Evolutionary conservation across 2,888 invertebrate genomes (phyloP), one percentile per base, ranked within the genome.

Genomic region (Drosophila mimetica): DNA sequence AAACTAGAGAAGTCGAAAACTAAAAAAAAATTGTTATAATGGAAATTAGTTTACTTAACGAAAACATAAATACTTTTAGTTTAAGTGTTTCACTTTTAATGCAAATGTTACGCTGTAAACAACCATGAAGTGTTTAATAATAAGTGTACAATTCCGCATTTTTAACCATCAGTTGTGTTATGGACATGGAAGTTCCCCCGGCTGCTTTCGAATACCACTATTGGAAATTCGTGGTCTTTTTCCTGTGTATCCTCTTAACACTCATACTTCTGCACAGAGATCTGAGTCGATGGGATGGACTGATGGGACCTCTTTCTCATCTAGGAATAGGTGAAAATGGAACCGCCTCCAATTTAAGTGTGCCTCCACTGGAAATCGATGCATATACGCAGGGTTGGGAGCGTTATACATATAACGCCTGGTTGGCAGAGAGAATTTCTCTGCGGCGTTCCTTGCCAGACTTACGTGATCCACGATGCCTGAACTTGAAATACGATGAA

Each of bases 371-470:
- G 18, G 63, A 75, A 9, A 11, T 58, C 2, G 28, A 0, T 6
- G 51, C 18, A 2, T 74, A 60, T n/a, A n/a, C 13, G 1, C 36
- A 44, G 7, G 32, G 36, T 16, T 71, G 70, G 48, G 53, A 82
- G 80, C 73, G 75, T 71, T 44, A 16, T 14, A 2, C 11, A 9
- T 44, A 44, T 11, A 44, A 28, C 6, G 2, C 44, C 41, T 65
- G 74, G 76, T 60, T 81, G 34, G 76, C 79, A 0, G 74, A 83
- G 20, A 64, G 69, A 18, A 66, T 85, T 22, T 71, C 82, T 1
- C 13, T 81, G 60, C 42, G 57, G 0, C 58, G 60, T 13, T 4
- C 7, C 20, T 20, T 75, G 37, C 58, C 53, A 13, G 63, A 75
- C 16, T 30, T 71, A 37, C 54, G 72, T 0, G 66, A 75, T 22